These are phyloP conservation scores for Erythrocercus mccallii DNA, from an alignment of 2,113 vertebrate species.

Conservation along the genomic window DNA sequence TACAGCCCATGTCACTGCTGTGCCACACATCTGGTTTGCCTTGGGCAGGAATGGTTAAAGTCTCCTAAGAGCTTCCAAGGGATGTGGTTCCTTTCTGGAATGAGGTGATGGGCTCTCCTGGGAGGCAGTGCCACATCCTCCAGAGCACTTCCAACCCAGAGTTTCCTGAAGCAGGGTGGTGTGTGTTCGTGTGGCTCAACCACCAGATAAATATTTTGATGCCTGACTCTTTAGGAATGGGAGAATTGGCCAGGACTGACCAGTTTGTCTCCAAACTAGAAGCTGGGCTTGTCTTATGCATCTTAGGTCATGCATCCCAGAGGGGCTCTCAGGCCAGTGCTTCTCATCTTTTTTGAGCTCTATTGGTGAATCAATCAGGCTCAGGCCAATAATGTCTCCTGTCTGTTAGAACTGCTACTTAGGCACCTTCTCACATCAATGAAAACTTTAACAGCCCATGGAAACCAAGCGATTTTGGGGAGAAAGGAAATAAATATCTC, in stretches of 20 bases:
- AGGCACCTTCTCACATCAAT: background rate
- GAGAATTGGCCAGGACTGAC: background rate
- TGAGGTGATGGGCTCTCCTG: background rate
- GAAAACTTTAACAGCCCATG: background rate
- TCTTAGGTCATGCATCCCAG: background rate
- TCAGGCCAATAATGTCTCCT: background rate
- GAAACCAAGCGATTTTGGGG: background rate
- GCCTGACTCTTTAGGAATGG: background rate
- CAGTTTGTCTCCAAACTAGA: background rate
- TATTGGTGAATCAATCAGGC: background rate
- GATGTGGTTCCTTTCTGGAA: rapidly evolving
- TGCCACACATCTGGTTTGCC: background rate
- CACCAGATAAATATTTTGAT: background rate
- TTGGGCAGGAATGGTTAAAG: background rate
- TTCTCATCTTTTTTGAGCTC: background rate
- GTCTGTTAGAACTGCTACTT: background rate
- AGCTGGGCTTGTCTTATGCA: background rate
- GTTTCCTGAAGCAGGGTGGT: background rate
- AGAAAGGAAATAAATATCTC: background rate
- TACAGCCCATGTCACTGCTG: background rate
- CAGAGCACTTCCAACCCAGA: background rate
- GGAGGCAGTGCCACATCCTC: background rate
- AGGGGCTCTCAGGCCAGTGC: background rate
- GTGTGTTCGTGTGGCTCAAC: rapidly evolving
- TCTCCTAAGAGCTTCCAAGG: background rate